A percentile compares a stretch with the other conserved stretches of the same genome.
Conservation (phyloP, 2,888 invertebrate genomes). For the Willowsia nigromaculata region DNA sequence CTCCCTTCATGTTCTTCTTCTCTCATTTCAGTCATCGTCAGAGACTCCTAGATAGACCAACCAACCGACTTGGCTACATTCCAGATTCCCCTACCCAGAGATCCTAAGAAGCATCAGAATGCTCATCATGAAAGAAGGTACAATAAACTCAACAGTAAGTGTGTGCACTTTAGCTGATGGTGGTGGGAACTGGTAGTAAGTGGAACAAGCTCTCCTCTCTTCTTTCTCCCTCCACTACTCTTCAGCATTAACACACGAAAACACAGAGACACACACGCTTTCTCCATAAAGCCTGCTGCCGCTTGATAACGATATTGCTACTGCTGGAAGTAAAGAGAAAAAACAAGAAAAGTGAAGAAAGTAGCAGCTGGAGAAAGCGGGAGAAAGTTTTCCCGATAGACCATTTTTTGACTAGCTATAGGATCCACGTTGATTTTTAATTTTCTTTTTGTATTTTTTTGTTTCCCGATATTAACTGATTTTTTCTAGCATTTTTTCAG, state of each 20-base stretch:
- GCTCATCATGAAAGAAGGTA: conserved; percentile 52
- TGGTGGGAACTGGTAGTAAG: conserved; percentile 17
- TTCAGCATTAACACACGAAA: background rate
- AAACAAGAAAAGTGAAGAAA: conserved; percentile 49
- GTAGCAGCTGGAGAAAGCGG: conserved; percentile 71
- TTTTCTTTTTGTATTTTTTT: conserved; percentile 55
- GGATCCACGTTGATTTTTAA: conserved; percentile 46
- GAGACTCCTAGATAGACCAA: conserved; percentile 18
- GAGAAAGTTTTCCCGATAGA: conserved; percentile 66
- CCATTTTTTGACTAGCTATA: conserved; percentile 71
- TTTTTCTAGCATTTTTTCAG: conserved; percentile 6
- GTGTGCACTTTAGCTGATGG: conserved; percentile 37
- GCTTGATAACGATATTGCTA: conserved; percentile 11
- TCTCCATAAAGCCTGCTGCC: conserved; percentile 20
- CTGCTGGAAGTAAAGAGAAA: background rate
- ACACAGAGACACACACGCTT: conserved; percentile 13
- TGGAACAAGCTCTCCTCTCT: conserved; percentile 5
- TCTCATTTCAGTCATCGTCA: conserved; percentile 19
- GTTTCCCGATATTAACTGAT: conserved; percentile 1
- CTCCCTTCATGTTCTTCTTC: conserved; percentile 18
- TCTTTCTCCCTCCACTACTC: conserved; percentile 12
- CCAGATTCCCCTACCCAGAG: conserved; percentile 33
- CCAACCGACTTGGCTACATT: conserved; percentile 36
- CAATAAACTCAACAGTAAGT: conserved; percentile 41
- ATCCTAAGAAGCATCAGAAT: conserved; percentile 44